These are phyloP conservation scores for Sebastes diploproa DNA, from an alignment of 2,797 vertebrate genomes.

Conservation along the genomic window DNA sequence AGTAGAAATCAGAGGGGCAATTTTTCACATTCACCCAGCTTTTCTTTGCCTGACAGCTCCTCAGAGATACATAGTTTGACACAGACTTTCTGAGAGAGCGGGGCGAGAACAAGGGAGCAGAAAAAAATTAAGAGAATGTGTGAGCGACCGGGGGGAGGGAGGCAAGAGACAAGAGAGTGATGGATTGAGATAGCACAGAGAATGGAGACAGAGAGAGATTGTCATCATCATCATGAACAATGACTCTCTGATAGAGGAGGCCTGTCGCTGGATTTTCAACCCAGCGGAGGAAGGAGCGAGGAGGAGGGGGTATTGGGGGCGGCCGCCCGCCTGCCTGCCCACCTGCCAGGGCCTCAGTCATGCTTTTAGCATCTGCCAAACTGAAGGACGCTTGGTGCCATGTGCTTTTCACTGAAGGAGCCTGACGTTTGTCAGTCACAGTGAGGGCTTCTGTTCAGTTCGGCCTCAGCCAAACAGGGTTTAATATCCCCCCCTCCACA, in stretches of 20 bases:
- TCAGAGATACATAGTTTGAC: conserved; percentile 52
- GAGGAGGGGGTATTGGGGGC: neutral
- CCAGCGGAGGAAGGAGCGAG: conserved; percentile 49
- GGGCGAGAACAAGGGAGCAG: conserved; percentile 28
- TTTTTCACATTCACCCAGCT: conserved; percentile 46
- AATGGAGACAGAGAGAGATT: conserved; percentile 62
- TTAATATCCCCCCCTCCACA: conserved; percentile 33
- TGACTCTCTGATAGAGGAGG: conserved; percentile 62
- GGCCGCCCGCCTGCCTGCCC: conserved; percentile 42
- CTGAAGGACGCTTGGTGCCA: conserved; percentile 71
- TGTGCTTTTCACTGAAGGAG: conserved; percentile 69
- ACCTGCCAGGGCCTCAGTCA: conserved; percentile 71
- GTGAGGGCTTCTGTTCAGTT: conserved; percentile 72
- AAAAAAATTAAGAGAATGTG: conserved; percentile 46
- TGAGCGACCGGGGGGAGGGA: conserved; percentile 8
- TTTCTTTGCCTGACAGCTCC: conserved; percentile 52
- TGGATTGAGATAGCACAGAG: conserved; percentile 60
- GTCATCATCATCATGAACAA: conserved; percentile 72
- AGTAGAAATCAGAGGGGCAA: conserved; percentile 38
- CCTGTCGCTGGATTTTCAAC: conserved; percentile 53
- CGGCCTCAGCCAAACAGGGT: conserved; percentile 59
- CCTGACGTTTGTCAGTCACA: conserved; percentile 70
- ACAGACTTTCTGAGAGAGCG: conserved; percentile 28
- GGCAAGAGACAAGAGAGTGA: conserved; percentile 52
- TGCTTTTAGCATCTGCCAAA: conserved; percentile 75